Percentiles rank a stretch among this genome's conserved stretches.
Evolutionary conservation across 2,888 invertebrate genomes (phyloP).

Genomic region (Galerucella calmariensis): DNA sequence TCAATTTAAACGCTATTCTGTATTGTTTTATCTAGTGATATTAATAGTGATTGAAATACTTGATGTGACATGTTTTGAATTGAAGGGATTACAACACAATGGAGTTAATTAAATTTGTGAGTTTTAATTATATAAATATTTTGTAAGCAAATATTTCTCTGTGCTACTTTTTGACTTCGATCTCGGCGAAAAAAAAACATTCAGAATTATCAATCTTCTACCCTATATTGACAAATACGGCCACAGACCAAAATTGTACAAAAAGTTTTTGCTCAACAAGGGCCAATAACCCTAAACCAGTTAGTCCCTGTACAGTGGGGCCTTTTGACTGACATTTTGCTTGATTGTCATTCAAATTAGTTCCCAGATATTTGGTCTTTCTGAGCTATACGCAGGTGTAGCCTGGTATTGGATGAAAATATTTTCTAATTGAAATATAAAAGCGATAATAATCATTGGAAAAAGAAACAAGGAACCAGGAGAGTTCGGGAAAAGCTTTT

Average conservation of each 20-base stretch:
- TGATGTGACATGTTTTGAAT: slow-evolving; percentile 1
- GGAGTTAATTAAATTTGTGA: neutral
- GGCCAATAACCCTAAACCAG: slow-evolving; percentile 25
- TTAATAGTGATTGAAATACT: neutral
- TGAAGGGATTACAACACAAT: neutral
- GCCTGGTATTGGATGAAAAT: neutral
- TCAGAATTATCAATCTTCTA: no score
- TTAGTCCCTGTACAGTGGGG: slow-evolving; percentile 1
- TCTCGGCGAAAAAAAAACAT: no score
- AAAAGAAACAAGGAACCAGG: no score
- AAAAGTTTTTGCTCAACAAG: neutral
- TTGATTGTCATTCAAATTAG: slow-evolving; percentile 27
- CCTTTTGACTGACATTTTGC: slow-evolving; percentile 14
- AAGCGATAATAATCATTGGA: neutral
- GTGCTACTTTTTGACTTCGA: no score
- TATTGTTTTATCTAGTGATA: slow-evolving; percentile 7
- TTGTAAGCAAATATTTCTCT: neutral
- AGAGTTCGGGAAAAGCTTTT: no score
- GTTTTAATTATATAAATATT: neutral
- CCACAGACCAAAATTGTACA: neutral
- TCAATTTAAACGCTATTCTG: slow-evolving; percentile 4
- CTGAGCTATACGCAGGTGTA: neutral
- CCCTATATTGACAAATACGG: neutral
- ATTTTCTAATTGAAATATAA: neutral
- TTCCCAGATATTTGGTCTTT: slow-evolving; percentile 11